phyloP scores from a whole-genome alignment of 1,140 invertebrate genomes.

The Caenorhabditis remanei region DNA sequence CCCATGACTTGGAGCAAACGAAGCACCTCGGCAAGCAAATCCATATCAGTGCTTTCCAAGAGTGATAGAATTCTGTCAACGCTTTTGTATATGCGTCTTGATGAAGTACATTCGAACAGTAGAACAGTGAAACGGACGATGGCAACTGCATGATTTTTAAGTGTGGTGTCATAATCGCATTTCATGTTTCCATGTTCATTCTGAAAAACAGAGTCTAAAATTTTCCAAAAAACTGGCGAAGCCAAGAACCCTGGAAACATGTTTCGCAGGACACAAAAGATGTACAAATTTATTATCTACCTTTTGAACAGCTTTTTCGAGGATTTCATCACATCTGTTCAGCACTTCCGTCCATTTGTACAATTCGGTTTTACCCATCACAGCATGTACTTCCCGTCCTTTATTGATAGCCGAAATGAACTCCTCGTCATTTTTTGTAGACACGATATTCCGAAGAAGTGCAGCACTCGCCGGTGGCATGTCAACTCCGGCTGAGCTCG shows the following conservation, averaged over 20 bases:
- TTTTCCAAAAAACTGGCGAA: too few relatives aligned
- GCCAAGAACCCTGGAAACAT: too few relatives aligned
- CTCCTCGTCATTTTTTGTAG: conserved; percentile 1
- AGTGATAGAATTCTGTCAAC: conserved; percentile 59
- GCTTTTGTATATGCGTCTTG: conserved; percentile 62
- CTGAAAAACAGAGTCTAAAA: not conserved
- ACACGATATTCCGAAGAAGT: conserved; percentile 39
- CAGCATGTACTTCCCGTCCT: conserved; percentile 39
- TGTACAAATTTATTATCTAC: not conserved
- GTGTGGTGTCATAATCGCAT: conserved; percentile 6
- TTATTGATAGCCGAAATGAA: conserved; percentile 35
- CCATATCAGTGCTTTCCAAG: conserved; percentile 57
- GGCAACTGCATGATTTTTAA: conserved; percentile 10
- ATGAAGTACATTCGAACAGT: conserved; percentile 65
- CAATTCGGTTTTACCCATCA: conserved; percentile 59
- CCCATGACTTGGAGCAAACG: conserved; percentile 64
- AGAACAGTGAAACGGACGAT: conserved; percentile 51
- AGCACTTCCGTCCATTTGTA: conserved; percentile 60
- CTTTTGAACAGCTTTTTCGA: conserved; percentile 49
- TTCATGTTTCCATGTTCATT: conserved; percentile 2
- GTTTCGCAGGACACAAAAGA: not conserved
- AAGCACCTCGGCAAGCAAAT: conserved; percentile 61
- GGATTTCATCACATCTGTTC: conserved; percentile 61
- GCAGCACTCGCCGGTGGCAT: conserved; percentile 54
- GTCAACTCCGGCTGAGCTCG: conserved; percentile 10